Conservation (phyloP, 2,888 invertebrate species). For the Sminthurinus aureus region DNA sequence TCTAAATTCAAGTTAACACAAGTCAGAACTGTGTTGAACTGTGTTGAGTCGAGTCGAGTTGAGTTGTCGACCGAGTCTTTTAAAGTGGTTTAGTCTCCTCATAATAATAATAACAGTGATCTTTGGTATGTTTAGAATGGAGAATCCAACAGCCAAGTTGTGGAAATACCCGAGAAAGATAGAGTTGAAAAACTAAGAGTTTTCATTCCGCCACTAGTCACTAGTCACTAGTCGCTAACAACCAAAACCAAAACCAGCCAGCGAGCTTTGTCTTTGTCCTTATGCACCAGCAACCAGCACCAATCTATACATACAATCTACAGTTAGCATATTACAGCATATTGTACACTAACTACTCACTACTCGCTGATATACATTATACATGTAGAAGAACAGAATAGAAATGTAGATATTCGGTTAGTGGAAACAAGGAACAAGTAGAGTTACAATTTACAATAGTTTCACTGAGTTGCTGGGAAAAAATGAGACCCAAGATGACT, state of each 20-base stretch:
- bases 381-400: background rate
- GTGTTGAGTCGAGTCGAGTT: too few relatives aligned
- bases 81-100: constrained; percentile 7
- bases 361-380: too few relatives aligned
- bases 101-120: background rate
- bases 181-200: background rate
- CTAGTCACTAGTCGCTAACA: background rate
- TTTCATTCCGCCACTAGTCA: background rate
- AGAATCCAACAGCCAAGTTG: background rate
- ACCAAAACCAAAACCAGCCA: background rate
- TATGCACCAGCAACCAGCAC: too few relatives aligned
- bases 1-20: background rate
- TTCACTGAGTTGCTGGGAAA: constrained; percentile 2
- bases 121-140: background rate
- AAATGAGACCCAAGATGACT: constrained; percentile 26
- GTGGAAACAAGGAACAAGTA: background rate
- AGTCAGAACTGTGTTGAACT: background rate
- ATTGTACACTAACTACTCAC: too few relatives aligned
- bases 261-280: too few relatives aligned
- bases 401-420: background rate
- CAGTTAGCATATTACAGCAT: background rate
- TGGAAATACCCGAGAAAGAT: constrained; percentile 5
- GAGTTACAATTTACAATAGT: constrained; percentile 3
- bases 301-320: background rate
- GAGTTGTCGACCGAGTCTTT: constrained; percentile 5